Evolutionary conservation across 2,888 invertebrate genomes (phyloP).

Genomic region (Melitaea athalia): DNA sequence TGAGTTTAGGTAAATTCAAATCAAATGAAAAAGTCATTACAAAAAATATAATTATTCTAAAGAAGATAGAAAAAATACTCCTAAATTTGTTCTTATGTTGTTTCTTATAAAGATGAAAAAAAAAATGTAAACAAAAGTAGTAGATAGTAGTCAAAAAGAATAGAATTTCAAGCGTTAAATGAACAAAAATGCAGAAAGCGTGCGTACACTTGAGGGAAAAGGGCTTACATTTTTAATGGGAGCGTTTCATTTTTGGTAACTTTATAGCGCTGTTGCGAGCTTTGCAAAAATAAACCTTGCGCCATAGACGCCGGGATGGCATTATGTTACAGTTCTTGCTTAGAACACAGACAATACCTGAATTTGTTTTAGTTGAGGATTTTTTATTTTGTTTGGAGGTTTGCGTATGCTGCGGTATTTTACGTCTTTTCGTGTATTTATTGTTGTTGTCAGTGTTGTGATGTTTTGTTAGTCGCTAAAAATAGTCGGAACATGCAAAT

Average conservation of each 20-base stretch:
- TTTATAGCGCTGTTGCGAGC: conserved; percentile 16
- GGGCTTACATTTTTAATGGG: conserved; percentile 28
- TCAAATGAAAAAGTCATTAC: too few species aligned
- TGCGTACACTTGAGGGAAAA: conserved; percentile 38
- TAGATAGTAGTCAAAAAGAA: conserved; percentile 2
- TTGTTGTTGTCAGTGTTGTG: background rate
- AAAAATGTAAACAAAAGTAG: background rate
- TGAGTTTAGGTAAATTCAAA: too few species aligned
- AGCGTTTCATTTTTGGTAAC: conserved; percentile 34
- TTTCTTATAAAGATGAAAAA: background rate
- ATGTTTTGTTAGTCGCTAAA: too few species aligned
- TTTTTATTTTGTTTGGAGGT: background rate
- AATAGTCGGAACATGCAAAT: too few species aligned
- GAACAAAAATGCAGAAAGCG: conserved; percentile 14
- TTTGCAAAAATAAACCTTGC: conserved; percentile 20
- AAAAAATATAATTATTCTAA: too few species aligned
- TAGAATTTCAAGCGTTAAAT: conserved; percentile 3
- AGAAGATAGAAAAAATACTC: too few species aligned
- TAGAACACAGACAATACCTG: background rate
- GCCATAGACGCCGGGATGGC: conserved; percentile 13
- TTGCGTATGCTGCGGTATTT: background rate
- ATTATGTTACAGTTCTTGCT: background rate
- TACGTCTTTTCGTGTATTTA: background rate
- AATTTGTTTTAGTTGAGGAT: background rate
- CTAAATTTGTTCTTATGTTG: background rate